These are phyloP conservation scores for Lasioglossum lativentre DNA, from an alignment of 2,888 invertebrate species.

Conservation along the genomic window DNA sequence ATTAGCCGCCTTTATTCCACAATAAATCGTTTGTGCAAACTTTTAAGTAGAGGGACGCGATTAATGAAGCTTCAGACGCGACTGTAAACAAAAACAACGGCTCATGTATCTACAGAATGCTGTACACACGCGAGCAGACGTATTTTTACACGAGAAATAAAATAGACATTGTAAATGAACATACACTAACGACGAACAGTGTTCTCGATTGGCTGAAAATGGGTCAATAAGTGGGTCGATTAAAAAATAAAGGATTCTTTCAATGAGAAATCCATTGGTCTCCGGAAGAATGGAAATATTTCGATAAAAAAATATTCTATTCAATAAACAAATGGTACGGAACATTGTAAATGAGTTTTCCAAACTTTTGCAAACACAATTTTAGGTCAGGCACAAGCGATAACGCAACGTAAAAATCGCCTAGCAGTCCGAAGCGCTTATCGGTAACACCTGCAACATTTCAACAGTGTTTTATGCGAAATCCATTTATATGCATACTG, in stretches of 20 bases:
- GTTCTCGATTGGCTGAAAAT: not conserved
- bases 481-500: constrained; percentile 29
- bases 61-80: constrained; percentile 34
- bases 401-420: not conserved
- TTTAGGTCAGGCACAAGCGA: not conserved
- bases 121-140: not conserved
- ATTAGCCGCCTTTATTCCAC: constrained; percentile 22
- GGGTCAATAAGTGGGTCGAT: not conserved
- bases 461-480: constrained; percentile 18
- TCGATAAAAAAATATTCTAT: not conserved
- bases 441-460: constrained; percentile 15
- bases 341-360: not conserved
- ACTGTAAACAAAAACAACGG: constrained; percentile 48
- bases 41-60: constrained; percentile 29
- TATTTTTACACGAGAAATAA: constrained; percentile 11
- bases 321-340: not conserved
- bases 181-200: not conserved
- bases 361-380: not conserved
- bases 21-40: constrained; percentile 29
- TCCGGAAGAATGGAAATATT: not conserved
- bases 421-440: constrained; percentile 11
- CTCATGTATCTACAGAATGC: not conserved
- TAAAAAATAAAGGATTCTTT: not conserved
- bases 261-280: not conserved
- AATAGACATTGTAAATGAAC: not conserved